These are phyloP conservation scores for Drosophila buzzatii DNA, from an alignment of 2,888 invertebrate genomes.

Conservation along the genomic window DNA sequence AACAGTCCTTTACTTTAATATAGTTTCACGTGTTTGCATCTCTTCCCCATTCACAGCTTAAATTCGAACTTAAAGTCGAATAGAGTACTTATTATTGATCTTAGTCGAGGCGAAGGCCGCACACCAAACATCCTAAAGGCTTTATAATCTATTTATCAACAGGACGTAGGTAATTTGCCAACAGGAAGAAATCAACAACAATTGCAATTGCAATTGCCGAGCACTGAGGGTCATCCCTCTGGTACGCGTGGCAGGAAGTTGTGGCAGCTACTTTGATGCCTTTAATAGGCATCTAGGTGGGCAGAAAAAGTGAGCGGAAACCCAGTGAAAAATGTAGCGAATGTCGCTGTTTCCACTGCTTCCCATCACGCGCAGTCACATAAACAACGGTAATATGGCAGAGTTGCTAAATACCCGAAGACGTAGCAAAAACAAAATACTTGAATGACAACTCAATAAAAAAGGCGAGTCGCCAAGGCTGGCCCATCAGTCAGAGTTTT, in stretches of 20 bases:
- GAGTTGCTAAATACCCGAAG: slow-evolving; percentile 32
- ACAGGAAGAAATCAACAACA: slow-evolving; percentile 61
- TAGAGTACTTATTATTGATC: slow-evolving; percentile 27
- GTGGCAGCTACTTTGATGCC: slow-evolving; percentile 21
- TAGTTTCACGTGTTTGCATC: neutral
- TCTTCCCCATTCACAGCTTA: neutral
- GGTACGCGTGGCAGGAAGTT: slow-evolving; percentile 33
- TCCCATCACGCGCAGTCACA: slow-evolving; percentile 31
- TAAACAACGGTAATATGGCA: slow-evolving; percentile 51
- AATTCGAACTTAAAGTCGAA: slow-evolving; percentile 18
- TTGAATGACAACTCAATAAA: neutral
- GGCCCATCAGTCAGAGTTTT: slow-evolving; percentile 46
- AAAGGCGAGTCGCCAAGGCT: slow-evolving; percentile 36
- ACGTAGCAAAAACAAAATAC: neutral
- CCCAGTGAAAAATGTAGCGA: slow-evolving; percentile 47
- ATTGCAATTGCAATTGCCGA: slow-evolving; percentile 51
- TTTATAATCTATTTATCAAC: slow-evolving; percentile 61
- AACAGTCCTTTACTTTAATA: too few species aligned
- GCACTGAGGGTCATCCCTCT: neutral
- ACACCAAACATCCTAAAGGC: neutral
- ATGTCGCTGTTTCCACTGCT: slow-evolving; percentile 12
- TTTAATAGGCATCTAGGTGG: slow-evolving; percentile 7
- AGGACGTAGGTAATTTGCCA: slow-evolving; percentile 71
- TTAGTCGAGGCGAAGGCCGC: slow-evolving; percentile 7
- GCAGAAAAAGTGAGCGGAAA: slow-evolving; percentile 54